Conservation (phyloP, 1,140 invertebrate genomes). For the Sminthurinus signatus region DNA sequence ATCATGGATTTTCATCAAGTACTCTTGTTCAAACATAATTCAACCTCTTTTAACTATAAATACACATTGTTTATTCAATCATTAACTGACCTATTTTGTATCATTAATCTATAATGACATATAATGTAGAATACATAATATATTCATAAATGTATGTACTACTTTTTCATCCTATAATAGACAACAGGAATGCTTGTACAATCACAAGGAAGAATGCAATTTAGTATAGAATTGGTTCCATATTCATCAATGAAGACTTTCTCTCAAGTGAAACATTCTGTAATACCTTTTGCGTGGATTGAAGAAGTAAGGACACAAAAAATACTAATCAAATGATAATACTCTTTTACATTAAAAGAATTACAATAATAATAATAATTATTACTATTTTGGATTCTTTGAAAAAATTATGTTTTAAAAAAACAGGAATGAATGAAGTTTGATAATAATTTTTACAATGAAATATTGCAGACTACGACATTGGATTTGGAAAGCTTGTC, state of each 20-base stretch:
- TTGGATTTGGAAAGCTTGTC: too few species aligned
- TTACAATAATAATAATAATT: too few species aligned
- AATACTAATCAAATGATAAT: not conserved
- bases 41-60: not conserved
- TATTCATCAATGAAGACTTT: not conserved
- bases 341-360: not conserved
- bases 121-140: not conserved
- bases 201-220: not conserved
- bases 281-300: not conserved
- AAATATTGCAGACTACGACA: too few species aligned
- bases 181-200: not conserved
- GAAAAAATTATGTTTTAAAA: too few species aligned
- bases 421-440: too few species aligned
- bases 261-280: not conserved
- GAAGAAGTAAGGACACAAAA: not conserved
- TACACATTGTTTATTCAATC: not conserved
- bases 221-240: not conserved
- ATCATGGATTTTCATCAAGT: conserved; percentile 1
- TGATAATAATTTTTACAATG: not conserved
- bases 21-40: not conserved
- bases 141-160: not conserved
- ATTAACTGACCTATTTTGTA: not conserved
- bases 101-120: too few species aligned
- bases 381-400: too few species aligned
- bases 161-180: not conserved